Base-by-base conservation (phyloP, 2,113 vertebrate genomes). In the Oreochromis niloticus region DNA sequence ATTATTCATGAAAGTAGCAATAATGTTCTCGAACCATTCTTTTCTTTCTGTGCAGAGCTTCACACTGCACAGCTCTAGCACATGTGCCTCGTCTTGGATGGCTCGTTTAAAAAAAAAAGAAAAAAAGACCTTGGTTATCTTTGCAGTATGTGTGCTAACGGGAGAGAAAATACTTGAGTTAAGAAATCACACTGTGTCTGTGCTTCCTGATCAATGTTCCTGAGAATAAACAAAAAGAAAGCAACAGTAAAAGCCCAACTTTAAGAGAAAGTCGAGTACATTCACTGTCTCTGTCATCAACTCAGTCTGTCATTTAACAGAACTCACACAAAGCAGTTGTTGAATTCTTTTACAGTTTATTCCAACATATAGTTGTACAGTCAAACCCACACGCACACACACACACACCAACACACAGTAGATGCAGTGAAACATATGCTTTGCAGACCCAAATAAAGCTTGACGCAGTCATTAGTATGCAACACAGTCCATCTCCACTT, bases 1-100 rank as follows among this genome's bases (percentile, higher is more conserved):
- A 87, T 92, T 86, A 92, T 94, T 93, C 87, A 93, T 89, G 57
- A 73, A 48, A 89, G 81, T 73, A 92, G 85, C 48, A 82, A 83
- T 85, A 91, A 86, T 86, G 83, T 93, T 87, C 73, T 54, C 39
- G 27, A 59, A 61, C 68, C 59, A 79, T 50, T 83, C 39, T 52
- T 83, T 87, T 75, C 84, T 79, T 56, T 80, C 88, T 50, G 24
- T 17, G 52, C 46, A 87, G 24, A 10, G 36, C 83, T 82, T 48
- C 22, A 81, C n/a, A 24, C 14, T 32, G 36, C 54, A 68, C 7
- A 1, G 22, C 73, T 81, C 24, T n/a, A 6, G 1, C 50, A 78
- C 36, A 3, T n/a, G 43, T 75, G 63, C 10, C 24, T 46, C 3
- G 22, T 27, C 36, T n/a, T n/a, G 1, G 39, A 54, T 4, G 9